Evolutionary conservation across 1,140 invertebrate species (phyloP), one percentile per base, ranked within the genome.

Genomic region (Anoplolepis gracilipes): DNA sequence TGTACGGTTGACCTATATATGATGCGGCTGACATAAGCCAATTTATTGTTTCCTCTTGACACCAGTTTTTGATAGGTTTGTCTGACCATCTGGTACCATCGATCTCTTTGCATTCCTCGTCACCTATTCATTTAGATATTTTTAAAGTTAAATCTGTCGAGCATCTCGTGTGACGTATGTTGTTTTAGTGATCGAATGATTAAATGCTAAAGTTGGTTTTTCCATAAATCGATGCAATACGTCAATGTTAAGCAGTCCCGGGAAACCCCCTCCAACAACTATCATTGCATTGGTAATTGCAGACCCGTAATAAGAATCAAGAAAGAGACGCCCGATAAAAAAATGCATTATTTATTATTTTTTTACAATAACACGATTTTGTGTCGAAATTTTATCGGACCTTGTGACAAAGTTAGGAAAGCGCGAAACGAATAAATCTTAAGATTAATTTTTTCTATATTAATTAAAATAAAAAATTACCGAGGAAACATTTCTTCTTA

Each of bases 41-140:
- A 67, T 94, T 94, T 65, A 95, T 94, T n/a, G 96, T 96, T 87
- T 96, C 96, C 28, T 95, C 95, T 69, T 95, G 95, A 82, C 91
- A 95, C 96, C 96, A 96, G 22, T 95, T 92, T 76, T 91, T 91
- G 55, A 96, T 93, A 22, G 94, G 92, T 85, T 96, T 96, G 39
- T 94, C 93, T 62, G 93, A 93, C 96, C 96, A 96, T 6, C 95
- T 94, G 19, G 95, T 95, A 19, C 92, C 92, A 59, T 94, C 91
- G 11, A 91, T 86, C 6, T 92, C 91, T 33, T 92, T 90, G 10
- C 75, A 49, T 49, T 19, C 85, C 28, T 93, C 93, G 28, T 93
- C 92, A 65, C 90, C 93, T 93, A 46, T 85, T 65, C 10, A 82
- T 64, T 59, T 1, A 49, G 6, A 73, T 16, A 72, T 59, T 53